phyloP scores from a whole-genome alignment of 2,113 vertebrate genomes.

The Aegotheles bennettii region DNA sequence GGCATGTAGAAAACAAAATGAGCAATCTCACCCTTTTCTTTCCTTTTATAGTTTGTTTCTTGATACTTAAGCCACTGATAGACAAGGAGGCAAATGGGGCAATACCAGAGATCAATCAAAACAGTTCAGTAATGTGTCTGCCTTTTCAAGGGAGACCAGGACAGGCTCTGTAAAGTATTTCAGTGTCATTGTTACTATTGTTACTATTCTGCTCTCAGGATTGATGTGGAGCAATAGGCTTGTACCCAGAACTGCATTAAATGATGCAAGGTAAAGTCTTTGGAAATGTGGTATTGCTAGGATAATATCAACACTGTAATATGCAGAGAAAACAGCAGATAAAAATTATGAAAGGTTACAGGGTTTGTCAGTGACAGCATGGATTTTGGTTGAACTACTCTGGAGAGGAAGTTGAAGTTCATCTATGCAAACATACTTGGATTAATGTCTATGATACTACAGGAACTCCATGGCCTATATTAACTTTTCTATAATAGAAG shows the following conservation, averaged over 20 bases:
- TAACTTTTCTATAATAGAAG: neutral
- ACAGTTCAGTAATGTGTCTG: neutral
- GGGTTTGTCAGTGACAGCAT: neutral
- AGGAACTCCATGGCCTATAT: neutral
- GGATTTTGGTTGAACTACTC: neutral
- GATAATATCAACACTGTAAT: neutral
- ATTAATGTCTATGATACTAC: neutral
- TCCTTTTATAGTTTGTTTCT: neutral
- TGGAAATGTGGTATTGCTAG: neutral
- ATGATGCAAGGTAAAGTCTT: neutral
- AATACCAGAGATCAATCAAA: neutral
- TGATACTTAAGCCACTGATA: neutral
- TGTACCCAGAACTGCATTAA: neutral
- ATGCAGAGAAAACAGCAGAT: neutral
- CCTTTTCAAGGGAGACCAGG: neutral
- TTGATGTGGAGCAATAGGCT: neutral
- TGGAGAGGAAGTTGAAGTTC: neutral
- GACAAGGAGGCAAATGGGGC: neutral
- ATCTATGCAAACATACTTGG: neutral
- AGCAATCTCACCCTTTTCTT: neutral
- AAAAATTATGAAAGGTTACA: neutral
- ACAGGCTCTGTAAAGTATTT: neutral
- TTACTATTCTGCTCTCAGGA: neutral
- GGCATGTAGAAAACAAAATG: neutral
- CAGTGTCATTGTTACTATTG: neutral